These are phyloP conservation scores for Parauchenoglanis ngamensis DNA, from an alignment of 2,797 vertebrate genomes.

Conservation along the genomic window DNA sequence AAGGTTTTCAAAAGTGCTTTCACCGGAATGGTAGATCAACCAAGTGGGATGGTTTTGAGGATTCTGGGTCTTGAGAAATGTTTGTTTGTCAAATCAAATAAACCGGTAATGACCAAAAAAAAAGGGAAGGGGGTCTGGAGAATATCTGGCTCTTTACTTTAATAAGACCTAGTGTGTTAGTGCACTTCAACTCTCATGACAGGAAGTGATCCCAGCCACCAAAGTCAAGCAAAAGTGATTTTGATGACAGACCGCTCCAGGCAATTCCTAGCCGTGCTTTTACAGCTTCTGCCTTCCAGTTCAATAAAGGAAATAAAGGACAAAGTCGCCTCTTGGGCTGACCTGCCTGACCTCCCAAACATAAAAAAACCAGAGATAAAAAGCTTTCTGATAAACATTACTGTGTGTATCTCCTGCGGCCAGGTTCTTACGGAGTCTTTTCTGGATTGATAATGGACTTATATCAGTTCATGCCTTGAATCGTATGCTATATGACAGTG, in stretches of 20 bases:
- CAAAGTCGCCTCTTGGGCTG: constrained; percentile 56
- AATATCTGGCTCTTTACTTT: background rate
- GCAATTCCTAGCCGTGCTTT: constrained; percentile 52
- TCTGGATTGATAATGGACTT: constrained; percentile 62
- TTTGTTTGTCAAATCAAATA: constrained; percentile 1
- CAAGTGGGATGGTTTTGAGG: background rate
- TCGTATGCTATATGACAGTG: constrained; percentile 62
- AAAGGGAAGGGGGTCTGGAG: background rate
- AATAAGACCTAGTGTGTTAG: background rate
- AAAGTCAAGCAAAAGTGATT: constrained; percentile 59
- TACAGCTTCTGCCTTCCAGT: constrained; percentile 59
- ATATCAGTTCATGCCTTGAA: constrained; percentile 60
- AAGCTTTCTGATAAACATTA: constrained; percentile 67
- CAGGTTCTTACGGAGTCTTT: constrained; percentile 59
- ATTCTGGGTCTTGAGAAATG: background rate
- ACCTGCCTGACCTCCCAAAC: constrained; percentile 64
- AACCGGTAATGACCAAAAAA: background rate
- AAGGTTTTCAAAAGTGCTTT: background rate
- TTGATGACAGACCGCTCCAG: constrained; percentile 61
- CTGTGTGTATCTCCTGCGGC: constrained; percentile 43
- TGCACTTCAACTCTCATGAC: background rate
- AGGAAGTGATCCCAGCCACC: constrained; percentile 43
- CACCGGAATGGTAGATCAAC: background rate
- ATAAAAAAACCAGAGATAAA: constrained; percentile 59
- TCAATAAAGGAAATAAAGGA: constrained; percentile 65